Conservation (phyloP, 2,888 invertebrate species). For the Leptopilina myrica region DNA sequence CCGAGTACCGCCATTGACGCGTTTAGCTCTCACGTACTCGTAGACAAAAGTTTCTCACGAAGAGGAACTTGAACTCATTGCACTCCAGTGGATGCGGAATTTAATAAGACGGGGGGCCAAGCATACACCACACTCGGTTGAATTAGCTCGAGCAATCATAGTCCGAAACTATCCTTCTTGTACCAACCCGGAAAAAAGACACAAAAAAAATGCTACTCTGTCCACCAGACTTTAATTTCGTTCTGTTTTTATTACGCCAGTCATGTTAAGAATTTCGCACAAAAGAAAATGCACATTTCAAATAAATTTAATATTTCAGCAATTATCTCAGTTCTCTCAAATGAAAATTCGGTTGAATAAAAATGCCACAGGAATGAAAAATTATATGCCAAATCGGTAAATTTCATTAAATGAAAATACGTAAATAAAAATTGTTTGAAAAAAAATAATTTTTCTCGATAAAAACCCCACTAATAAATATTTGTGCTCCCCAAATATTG, state of each 20-base stretch:
- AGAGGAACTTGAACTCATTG: slow-evolving; percentile 38
- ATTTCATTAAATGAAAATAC: too few relatives aligned
- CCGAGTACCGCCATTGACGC: slow-evolving; percentile 26
- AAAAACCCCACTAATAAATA: too few relatives aligned
- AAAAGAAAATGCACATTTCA: too few relatives aligned
- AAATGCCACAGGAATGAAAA: too few relatives aligned
- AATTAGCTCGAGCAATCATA: slow-evolving; percentile 38
- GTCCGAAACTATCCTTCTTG: slow-evolving; percentile 26
- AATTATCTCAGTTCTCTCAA: too few relatives aligned
- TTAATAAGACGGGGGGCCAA: slow-evolving; percentile 21
- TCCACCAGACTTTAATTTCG: slow-evolving; percentile 16
- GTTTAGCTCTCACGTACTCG: slow-evolving; percentile 35
- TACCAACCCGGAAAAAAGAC: neutral
- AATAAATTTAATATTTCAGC: too few relatives aligned
- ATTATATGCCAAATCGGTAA: too few relatives aligned
- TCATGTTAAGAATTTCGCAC: too few relatives aligned
- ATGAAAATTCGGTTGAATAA: too few relatives aligned
- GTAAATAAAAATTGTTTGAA: too few relatives aligned
- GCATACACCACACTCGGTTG: slow-evolving; percentile 24
- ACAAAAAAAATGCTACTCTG: neutral
- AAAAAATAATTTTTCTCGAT: too few relatives aligned
- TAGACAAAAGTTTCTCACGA: slow-evolving; percentile 41
- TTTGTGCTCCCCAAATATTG: too few relatives aligned
- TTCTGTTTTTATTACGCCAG: neutral
- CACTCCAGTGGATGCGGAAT: slow-evolving; percentile 37